A percentile compares a stretch with the other conserved stretches of the same genome.
Conservation (phyloP, 2,888 invertebrate genomes). For the Penaeus monodon region DNA sequence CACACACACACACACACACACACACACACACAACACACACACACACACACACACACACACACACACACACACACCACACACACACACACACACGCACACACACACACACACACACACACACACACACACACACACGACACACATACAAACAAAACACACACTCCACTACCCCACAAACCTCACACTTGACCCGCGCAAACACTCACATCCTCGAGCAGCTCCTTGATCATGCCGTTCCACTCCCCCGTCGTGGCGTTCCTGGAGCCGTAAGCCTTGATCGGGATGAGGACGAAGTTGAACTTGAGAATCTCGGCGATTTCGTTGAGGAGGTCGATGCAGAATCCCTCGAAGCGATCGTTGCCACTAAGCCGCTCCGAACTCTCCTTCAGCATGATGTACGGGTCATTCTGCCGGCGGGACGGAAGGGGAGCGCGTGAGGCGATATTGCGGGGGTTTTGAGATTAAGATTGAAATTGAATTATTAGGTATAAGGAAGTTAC, state of each 20-base stretch:
- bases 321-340: slow-evolving; percentile 72
- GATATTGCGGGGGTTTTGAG: too few relatives aligned
- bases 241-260: slow-evolving; percentile 64
- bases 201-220: slow-evolving; percentile 65
- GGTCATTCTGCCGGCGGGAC: slow-evolving; percentile 78
- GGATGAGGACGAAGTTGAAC: slow-evolving; percentile 71
- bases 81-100: neutral
- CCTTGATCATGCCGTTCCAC: slow-evolving; percentile 67
- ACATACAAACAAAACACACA: neutral
- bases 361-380: slow-evolving; percentile 72
- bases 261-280: slow-evolving; percentile 67
- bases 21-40: neutral
- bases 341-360: slow-evolving; percentile 70
- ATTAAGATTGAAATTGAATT: too few relatives aligned
- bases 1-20: neutral
- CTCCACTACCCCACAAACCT: neutral
- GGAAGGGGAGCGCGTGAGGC: neutral
- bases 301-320: slow-evolving; percentile 70
- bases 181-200: neutral
- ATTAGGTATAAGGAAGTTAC: too few relatives aligned
- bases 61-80: neutral
- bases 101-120: too few relatives aligned
- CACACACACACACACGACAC: neutral
- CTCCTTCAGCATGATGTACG: slow-evolving; percentile 91
- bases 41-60: neutral